Base-by-base conservation (phyloP, 2,888 invertebrate species). In the Andrena minutula region DNA sequence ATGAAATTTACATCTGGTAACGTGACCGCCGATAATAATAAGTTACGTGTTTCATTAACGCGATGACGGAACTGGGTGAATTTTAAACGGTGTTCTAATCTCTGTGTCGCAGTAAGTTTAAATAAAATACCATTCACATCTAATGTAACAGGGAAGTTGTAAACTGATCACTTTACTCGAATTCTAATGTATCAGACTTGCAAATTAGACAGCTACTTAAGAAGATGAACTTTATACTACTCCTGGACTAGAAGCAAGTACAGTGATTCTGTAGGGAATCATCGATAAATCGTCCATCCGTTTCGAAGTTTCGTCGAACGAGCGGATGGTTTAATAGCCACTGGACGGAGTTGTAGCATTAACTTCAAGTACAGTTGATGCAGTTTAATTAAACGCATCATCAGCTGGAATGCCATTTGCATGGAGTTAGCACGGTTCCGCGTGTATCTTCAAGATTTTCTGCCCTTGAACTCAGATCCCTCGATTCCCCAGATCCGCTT, bases 381-480 rank as follows among this genome's bases (percentile, higher is more conserved):
- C 51, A 20, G 20, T 5, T 41, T 41, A 41, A 41, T 16, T 1
- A 41, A 41, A 51, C 20, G 51, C n/a, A 58, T 20, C 61, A 35
- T 63, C 35, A 16, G n/a, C 41, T 58, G 47, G 60, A 68, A 23
- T 56, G 47, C 20, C 35, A 51, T 58, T 64, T 32, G 23, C 72
- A 53, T 23, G 32, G 23, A 23, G 80, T 65, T 30, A 51, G 30
- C 49, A 58, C 7, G 12, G 28, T 58, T 68, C 28, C 28, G 10
- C 56, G 49, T 58, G 64, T 41, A 32, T 68, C 56, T 75, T 69
- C 58, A 28, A 53, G 64, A 75, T 58, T 72, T 49, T 69, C 61
- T 69, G 72, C 16, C 72, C 80, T 75, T 82, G 82, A 80, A 75
- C 82, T 71, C 71, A 1, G 12, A 60, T 75, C 61, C 8, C 47